These are phyloP conservation scores for Dreissena rostriformis DNA, from an alignment of 1,140 invertebrate species.

Conservation along the genomic window DNA sequence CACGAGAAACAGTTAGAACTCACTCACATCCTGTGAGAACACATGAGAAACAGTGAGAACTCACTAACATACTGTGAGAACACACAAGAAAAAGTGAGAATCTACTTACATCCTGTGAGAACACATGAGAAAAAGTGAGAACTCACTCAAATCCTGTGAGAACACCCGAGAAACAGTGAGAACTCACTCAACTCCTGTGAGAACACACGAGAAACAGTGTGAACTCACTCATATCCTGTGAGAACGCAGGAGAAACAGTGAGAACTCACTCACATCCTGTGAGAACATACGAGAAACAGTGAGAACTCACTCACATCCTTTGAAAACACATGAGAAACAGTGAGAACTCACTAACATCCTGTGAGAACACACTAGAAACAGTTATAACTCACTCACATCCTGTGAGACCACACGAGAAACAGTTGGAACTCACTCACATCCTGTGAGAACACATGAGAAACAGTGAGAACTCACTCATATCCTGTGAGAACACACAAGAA, in stretches of 20 bases:
- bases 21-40: constrained; percentile 82
- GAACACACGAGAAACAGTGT: too few relatives aligned
- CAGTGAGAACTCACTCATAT: constrained; percentile 84
- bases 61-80: constrained; percentile 82
- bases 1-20: constrained; percentile 83
- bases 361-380: constrained; percentile 62
- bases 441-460: constrained; percentile 74
- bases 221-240: constrained; percentile 83
- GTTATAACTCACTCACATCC: constrained; percentile 83
- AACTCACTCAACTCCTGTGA: constrained; percentile 83
- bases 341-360: constrained; percentile 84
- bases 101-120: constrained; percentile 82
- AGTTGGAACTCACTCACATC: constrained; percentile 84
- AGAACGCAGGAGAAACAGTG: too few relatives aligned
- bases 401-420: constrained; percentile 72
- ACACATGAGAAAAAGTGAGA: too few relatives aligned
- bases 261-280: constrained; percentile 83
- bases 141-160: constrained; percentile 83
- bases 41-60: too few relatives aligned
- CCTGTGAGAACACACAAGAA: constrained; percentile 77
- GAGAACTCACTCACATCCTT: constrained; percentile 84
- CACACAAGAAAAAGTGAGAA: too few relatives aligned
- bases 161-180: too few relatives aligned
- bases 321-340: too few relatives aligned
- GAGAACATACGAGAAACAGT: too few relatives aligned